phyloP scores from a whole-genome alignment of 2,113 vertebrate genomes.

The Pterocles burchelli region DNA sequence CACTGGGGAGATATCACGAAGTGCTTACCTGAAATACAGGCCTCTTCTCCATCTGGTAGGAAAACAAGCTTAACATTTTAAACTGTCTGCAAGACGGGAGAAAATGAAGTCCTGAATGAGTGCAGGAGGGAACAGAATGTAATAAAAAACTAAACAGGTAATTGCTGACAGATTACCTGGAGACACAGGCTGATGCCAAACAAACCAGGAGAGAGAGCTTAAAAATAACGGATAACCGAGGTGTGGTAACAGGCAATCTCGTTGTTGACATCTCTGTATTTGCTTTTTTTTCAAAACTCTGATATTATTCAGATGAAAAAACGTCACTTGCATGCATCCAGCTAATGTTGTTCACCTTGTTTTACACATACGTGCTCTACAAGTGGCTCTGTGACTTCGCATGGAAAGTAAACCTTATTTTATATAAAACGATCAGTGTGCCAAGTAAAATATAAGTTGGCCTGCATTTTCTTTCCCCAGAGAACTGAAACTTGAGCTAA shows the following conservation, averaged over 20 bases:
- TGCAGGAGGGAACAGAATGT: neutral
- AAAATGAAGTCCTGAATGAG: neutral
- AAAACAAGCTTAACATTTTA: constrained; percentile 53
- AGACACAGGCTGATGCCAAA: neutral
- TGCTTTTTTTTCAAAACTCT: neutral
- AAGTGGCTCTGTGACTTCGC: neutral
- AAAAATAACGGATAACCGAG: neutral
- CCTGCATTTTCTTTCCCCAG: neutral
- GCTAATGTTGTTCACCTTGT: neutral
- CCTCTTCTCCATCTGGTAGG: neutral
- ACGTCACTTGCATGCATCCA: neutral
- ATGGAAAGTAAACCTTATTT: neutral
- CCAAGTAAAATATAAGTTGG: neutral
- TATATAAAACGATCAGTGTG: neutral
- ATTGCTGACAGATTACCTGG: neutral
- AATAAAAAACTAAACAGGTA: constrained; percentile 28
- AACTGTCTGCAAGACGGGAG: neutral
- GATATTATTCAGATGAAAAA: neutral
- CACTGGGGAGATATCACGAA: neutral
- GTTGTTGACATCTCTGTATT: neutral
- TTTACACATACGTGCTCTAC: neutral
- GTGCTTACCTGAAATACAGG: neutral
- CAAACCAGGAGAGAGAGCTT: neutral
- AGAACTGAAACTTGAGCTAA: neutral
- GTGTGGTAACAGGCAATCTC: neutral